Conservation (phyloP, 35 echinoderm and acorn worm species). For the Lytechinus pictus region DNA sequence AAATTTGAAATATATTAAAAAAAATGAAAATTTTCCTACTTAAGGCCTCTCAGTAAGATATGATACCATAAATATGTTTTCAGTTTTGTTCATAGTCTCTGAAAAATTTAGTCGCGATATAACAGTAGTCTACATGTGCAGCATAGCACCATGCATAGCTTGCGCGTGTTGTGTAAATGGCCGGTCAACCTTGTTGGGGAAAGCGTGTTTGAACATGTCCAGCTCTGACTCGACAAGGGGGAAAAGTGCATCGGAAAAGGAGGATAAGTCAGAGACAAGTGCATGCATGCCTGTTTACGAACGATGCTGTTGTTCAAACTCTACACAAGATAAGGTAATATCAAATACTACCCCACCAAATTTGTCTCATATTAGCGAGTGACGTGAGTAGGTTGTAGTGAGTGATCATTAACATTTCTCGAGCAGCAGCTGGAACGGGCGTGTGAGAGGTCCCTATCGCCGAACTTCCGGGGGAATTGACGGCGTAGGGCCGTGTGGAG, state of each 20-base stretch:
- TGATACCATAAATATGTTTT: background rate
- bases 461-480: background rate
- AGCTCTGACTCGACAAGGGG: background rate
- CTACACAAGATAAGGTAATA: slow-evolving; percentile 18
- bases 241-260: slow-evolving; percentile 16
- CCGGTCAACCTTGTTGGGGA: background rate
- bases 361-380: slow-evolving; percentile 18
- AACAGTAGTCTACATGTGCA: background rate
- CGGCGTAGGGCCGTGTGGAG: background rate
- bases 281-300: background rate
- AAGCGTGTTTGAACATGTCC: slow-evolving; percentile 43
- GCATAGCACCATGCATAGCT: too few species aligned
- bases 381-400: background rate
- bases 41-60: background rate
- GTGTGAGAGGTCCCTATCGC: background rate
- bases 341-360: background rate
- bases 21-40: background rate
- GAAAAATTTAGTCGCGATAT: background rate
- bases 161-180: background rate
- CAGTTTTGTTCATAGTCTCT: background rate
- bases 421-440: background rate
- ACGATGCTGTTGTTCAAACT: background rate
- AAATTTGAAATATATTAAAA: background rate
- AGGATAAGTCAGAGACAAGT: slow-evolving; percentile 6
- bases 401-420: background rate